Base-by-base conservation (phyloP, 2,113 vertebrate species). In the Suricata suricatta region DNA sequence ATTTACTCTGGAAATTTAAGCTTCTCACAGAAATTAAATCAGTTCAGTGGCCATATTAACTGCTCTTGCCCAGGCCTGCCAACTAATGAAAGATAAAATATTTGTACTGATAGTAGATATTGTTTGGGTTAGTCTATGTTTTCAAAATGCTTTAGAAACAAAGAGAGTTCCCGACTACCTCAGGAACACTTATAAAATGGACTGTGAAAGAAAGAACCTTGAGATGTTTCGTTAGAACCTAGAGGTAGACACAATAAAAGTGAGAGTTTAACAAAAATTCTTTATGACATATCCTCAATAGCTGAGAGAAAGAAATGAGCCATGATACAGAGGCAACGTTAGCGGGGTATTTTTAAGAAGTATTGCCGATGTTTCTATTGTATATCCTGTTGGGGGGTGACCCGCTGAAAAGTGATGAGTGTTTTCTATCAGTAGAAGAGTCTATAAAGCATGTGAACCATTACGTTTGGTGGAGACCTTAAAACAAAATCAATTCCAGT, bases 141-240 rank as follows among this genome's bases (percentile, higher is more conserved):
- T 95, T 92, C 64, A 79, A 96, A 97, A 94, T 72, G 3, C 14
- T 81, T 93, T 64, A 96, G 86, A 88, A 97, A 81, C 41, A 92
- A 90, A 84, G 29, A 64, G 29, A 71, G 87, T 77, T 80, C n/a
- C 82, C 80, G 23, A 85, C 19, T 15, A 35, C 19, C 33, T 25
- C 7, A 83, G 25, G 74, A 92, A 25, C 0, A 16, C 60, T 89
- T 74, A 23, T 63, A 76, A 93, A 54, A 85, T 35, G 8, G 29
- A 68, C 47, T 80, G 29, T 57, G 16, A 74, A 87, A 74, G n/a
- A n/a, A n/a, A n/a, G 66, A 47, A 54, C 0, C 27, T 66, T 72
- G 41, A 92, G 63, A 60, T 47, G 25, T 41, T 96, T 97, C 79
- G 35, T 8, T 87, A 31, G 54, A 68, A 81, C 54, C 12, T 77